A percentile compares a stretch with the other conserved stretches of the same genome.
These are phyloP conservation scores for Sapayoa aenigma DNA, from an alignment of 2,113 vertebrate genomes.

Conservation along the genomic window DNA sequence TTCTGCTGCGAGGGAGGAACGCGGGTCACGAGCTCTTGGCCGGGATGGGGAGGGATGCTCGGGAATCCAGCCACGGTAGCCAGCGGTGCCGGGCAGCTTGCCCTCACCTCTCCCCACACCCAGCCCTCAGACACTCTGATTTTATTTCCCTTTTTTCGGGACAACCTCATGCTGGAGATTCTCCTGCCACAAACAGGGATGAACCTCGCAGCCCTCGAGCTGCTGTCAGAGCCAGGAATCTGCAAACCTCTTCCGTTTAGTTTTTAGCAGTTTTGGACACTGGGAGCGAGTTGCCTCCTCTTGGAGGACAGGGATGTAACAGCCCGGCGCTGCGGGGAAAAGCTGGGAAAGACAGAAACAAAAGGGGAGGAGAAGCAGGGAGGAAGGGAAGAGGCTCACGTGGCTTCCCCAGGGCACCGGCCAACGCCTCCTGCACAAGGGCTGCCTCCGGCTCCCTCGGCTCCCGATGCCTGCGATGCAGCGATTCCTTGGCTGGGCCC, in stretches of 20 bases:
- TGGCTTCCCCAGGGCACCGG: not conserved
- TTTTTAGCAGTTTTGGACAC: not conserved
- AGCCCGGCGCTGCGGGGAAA: fast-evolving
- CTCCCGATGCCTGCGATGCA: not conserved
- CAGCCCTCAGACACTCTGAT: not conserved
- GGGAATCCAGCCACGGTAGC: not conserved
- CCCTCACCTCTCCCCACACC: not conserved
- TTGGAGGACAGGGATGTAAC: not conserved
- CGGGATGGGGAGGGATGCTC: not conserved
- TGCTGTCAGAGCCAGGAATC: fast-evolving
- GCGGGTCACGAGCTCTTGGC: not conserved
- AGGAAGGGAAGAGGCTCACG: not conserved
- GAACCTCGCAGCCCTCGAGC: not conserved
- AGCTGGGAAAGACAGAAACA: not conserved
- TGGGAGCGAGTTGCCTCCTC: not conserved
- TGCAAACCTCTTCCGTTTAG: not conserved
- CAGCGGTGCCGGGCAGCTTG: not conserved
- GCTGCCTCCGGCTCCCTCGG: fast-evolving
- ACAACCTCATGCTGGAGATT: fast-evolving
- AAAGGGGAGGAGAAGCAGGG: not conserved
- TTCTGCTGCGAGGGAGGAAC: not conserved
- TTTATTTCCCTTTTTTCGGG: not conserved
- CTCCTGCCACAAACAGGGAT: fast-evolving
- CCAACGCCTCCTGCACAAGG: not conserved
- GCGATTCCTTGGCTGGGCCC: fast-evolving